Percentiles rank a stretch among this genome's conserved stretches.
These are phyloP conservation scores for Ochropleura leucogaster DNA, from an alignment of 2,888 invertebrate species.

Conservation along the genomic window DNA sequence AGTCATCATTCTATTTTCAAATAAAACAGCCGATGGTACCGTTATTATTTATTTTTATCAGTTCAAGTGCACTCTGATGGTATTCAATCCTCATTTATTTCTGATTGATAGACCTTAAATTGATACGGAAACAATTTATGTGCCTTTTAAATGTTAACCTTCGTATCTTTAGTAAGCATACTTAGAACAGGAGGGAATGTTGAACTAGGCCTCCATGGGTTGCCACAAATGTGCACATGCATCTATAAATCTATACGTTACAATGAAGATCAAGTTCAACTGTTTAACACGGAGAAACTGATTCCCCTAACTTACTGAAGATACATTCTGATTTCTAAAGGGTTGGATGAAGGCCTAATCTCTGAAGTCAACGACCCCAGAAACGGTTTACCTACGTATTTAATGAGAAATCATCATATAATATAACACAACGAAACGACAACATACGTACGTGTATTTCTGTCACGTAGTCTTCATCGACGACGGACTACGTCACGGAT, in stretches of 20 bases:
- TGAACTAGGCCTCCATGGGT: neutral
- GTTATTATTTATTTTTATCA: slow-evolving; percentile 9
- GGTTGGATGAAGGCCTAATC: neutral
- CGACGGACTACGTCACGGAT: too few species aligned
- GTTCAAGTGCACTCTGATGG: slow-evolving; percentile 26
- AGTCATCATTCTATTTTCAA: slow-evolving; percentile 3
- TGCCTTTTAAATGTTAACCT: slow-evolving; percentile 31
- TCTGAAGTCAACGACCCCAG: neutral
- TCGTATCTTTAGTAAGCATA: neutral
- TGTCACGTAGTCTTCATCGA: neutral
- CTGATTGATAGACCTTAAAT: slow-evolving; percentile 28
- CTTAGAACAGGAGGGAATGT: neutral
- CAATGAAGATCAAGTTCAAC: neutral
- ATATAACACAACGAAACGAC: neutral
- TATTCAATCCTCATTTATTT: slow-evolving; percentile 25
- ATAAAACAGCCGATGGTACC: neutral
- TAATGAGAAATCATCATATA: too few species aligned
- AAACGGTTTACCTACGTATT: neutral
- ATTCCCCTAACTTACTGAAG: neutral
- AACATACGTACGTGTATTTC: neutral
- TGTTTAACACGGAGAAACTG: neutral
- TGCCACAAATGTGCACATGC: neutral
- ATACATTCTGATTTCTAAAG: neutral
- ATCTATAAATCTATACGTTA: neutral
- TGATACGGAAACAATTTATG: slow-evolving; percentile 30